These are phyloP conservation scores for Alloplasta piceator DNA, from an alignment of 2,888 invertebrate species.

Conservation along the genomic window DNA sequence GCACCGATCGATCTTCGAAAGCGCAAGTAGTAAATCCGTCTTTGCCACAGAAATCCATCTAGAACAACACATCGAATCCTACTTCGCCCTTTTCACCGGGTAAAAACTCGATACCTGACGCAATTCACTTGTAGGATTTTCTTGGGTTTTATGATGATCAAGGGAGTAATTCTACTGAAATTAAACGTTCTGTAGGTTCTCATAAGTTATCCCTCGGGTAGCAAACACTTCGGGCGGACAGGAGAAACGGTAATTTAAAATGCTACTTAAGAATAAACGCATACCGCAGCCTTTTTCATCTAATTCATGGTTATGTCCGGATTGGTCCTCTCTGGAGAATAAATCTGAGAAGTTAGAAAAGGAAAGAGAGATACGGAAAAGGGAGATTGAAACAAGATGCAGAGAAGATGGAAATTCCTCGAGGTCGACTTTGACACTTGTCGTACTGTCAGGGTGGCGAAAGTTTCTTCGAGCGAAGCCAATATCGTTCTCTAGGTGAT, in stretches of 20 bases:
- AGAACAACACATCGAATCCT: constrained; percentile 9
- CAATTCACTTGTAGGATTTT: too few relatives aligned
- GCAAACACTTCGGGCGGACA: neutral
- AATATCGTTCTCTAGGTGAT: constrained; percentile 63
- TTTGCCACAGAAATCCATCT: constrained; percentile 32
- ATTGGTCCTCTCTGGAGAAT: constrained; percentile 23
- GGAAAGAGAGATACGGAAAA: constrained; percentile 5
- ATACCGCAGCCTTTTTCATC: constrained; percentile 59
- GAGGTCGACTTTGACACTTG: constrained; percentile 65
- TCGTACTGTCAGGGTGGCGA: constrained; percentile 68
- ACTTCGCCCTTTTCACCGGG: constrained; percentile 7
- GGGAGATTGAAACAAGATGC: constrained; percentile 40
- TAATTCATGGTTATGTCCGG: constrained; percentile 46
- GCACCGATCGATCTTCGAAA: constrained; percentile 59
- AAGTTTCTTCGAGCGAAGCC: constrained; percentile 70
- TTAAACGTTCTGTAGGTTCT: neutral
- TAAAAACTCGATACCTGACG: too few relatives aligned
- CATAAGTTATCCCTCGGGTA: neutral
- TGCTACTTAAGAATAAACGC: constrained; percentile 61
- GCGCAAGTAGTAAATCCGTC: constrained; percentile 49
- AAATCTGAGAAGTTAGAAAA: constrained; percentile 4
- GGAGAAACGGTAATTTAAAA: constrained; percentile 9
- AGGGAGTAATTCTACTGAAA: neutral
- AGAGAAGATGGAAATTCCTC: constrained; percentile 62
- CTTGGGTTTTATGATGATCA: too few relatives aligned